phyloP scores from a whole-genome alignment of 2,797 vertebrate genomes.

The Phalanger gymnotis region DNA sequence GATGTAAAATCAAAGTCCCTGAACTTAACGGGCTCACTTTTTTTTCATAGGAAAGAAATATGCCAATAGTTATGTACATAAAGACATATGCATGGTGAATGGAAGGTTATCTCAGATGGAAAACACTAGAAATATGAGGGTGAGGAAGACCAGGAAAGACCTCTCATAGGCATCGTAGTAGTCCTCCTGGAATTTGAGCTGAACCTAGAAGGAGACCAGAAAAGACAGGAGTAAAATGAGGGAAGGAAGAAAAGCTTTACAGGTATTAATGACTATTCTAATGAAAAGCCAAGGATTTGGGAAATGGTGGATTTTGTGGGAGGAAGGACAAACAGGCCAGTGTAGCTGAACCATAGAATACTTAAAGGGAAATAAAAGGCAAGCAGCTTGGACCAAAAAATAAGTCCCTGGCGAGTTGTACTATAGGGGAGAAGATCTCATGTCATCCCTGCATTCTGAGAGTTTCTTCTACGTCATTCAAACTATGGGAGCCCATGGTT shows the following conservation, averaged over 20 bases:
- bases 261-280: not conserved
- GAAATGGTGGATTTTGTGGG: too few species aligned
- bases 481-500: too few species aligned
- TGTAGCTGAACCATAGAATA: not conserved
- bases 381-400: too few species aligned
- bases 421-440: too few species aligned
- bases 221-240: not conserved
- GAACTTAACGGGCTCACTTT: not conserved
- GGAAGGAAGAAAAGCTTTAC: not conserved
- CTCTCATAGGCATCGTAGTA: too few species aligned
- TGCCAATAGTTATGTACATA: not conserved
- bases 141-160: not conserved
- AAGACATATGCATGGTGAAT: not conserved
- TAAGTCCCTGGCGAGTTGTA: too few species aligned
- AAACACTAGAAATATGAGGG: too few species aligned
- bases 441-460: too few species aligned
- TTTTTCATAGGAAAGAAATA: not conserved
- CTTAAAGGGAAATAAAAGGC: not conserved
- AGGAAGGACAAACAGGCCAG: too few species aligned
- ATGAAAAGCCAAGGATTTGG: not conserved
- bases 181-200: not conserved
- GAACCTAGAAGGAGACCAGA: not conserved
- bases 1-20: not conserved
- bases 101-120: not conserved
- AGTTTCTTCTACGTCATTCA: too few species aligned